Conservation (phyloP, 2,888 invertebrate species). For the Acronicta psi region DNA sequence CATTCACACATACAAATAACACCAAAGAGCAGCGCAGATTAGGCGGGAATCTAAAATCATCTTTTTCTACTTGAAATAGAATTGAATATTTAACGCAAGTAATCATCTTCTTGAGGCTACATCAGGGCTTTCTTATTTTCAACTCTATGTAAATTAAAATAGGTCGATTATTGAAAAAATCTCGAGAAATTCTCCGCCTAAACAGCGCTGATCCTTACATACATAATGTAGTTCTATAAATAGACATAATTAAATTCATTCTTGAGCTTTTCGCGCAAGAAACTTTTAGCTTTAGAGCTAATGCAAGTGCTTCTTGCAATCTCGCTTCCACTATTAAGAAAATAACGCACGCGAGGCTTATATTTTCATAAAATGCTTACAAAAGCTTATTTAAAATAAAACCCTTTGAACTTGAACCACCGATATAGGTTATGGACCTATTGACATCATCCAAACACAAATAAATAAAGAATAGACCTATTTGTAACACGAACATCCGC, state of each 20-base stretch:
- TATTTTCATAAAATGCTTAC: too few species aligned
- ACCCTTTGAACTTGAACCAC: too few species aligned
- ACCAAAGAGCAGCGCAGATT: conserved; percentile 8
- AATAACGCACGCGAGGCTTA: too few species aligned
- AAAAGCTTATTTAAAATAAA: too few species aligned
- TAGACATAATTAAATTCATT: neutral
- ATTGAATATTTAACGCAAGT: neutral
- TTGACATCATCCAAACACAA: too few species aligned
- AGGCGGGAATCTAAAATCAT: neutral
- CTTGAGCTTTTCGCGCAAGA: neutral
- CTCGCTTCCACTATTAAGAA: too few species aligned
- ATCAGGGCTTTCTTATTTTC: neutral
- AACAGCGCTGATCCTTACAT: neutral
- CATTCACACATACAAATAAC: conserved; percentile 43
- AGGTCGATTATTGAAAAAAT: neutral
- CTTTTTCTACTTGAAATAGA: neutral
- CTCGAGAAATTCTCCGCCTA: neutral
- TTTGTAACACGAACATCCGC: too few species aligned
- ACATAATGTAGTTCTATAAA: neutral
- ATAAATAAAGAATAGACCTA: too few species aligned
- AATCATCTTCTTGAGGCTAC: neutral
- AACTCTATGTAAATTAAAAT: neutral
- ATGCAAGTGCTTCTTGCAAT: too few species aligned
- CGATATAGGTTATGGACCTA: too few species aligned
- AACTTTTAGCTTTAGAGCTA: too few species aligned